phyloP scores from a whole-genome alignment of 1,140 invertebrate genomes.

The Dolichoris vasculosae region DNA sequence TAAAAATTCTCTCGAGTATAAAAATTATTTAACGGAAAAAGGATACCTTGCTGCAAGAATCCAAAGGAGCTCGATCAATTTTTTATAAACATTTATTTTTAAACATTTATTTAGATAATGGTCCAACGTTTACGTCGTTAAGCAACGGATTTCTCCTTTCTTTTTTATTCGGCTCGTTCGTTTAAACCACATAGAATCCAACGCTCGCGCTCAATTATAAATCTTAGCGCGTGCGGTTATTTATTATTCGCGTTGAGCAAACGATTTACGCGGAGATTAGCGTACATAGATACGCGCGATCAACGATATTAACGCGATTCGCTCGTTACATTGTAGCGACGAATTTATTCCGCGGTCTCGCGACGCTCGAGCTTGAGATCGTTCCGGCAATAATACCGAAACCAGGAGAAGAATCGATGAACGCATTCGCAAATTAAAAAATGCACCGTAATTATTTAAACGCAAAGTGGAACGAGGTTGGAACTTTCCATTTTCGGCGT shows the following conservation, averaged over 20 bases:
- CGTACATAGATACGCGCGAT: background rate
- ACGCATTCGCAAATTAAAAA: no score
- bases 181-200: background rate
- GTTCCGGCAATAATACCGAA: no score
- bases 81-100: background rate
- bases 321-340: background rate
- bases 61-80: background rate
- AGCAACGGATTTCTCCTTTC: no score
- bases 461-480: background rate
- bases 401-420: background rate
- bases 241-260: background rate
- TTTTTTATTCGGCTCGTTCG: background rate
- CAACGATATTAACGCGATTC: background rate
- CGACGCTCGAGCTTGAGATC: no score
- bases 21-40: background rate
- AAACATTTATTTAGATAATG: background rate
- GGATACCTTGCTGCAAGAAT: background rate
- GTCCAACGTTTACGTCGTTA: no score
- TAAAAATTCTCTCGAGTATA: background rate
- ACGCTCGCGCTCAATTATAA: background rate
- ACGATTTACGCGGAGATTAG: background rate
- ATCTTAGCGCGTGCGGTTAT: background rate
- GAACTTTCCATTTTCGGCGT: constrained; percentile 8
- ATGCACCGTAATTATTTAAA: background rate
- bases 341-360: background rate